phyloP scores from a whole-genome alignment of 1,140 invertebrate species.

The Drosophila pallidifrons region DNA sequence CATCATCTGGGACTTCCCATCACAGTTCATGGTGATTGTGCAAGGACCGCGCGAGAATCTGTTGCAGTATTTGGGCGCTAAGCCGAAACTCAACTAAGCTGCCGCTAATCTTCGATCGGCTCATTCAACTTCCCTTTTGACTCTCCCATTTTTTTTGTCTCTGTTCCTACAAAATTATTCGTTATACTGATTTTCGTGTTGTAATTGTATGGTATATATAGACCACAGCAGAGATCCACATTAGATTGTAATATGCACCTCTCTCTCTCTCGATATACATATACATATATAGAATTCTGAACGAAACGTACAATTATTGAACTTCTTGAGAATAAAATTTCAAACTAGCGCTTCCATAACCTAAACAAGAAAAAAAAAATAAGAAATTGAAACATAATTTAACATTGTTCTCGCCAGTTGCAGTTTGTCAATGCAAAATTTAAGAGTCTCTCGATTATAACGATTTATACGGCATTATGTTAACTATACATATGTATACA shows the following conservation, averaged over 20 bases:
- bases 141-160: background rate
- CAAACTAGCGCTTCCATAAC: constrained; percentile 71
- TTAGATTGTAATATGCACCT: constrained; percentile 20
- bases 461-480: constrained; percentile 37
- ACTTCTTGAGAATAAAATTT: constrained; percentile 56
- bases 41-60: constrained; percentile 85
- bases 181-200: background rate
- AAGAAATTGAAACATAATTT: constrained; percentile 1
- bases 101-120: too few species aligned
- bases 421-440: constrained; percentile 16
- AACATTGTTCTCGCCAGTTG: constrained; percentile 15
- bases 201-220: background rate
- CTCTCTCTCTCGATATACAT: background rate
- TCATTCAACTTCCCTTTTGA: too few species aligned
- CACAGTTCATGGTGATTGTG: constrained; percentile 91
- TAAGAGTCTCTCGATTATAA: constrained; percentile 1
- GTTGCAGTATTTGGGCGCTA: constrained; percentile 54
- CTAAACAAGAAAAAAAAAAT: constrained; percentile 20
- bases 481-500: constrained; percentile 17
- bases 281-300: constrained; percentile 20
- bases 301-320: constrained; percentile 70
- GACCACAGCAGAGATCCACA: background rate
- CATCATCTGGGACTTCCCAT: constrained; percentile 93
- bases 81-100: constrained; percentile 62
- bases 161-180: background rate